Percentiles rank a stretch among this genome's conserved stretches.
Evolutionary conservation across 2,113 vertebrate species (phyloP).

Genomic region (Dendropsophus ebraccatus): DNA sequence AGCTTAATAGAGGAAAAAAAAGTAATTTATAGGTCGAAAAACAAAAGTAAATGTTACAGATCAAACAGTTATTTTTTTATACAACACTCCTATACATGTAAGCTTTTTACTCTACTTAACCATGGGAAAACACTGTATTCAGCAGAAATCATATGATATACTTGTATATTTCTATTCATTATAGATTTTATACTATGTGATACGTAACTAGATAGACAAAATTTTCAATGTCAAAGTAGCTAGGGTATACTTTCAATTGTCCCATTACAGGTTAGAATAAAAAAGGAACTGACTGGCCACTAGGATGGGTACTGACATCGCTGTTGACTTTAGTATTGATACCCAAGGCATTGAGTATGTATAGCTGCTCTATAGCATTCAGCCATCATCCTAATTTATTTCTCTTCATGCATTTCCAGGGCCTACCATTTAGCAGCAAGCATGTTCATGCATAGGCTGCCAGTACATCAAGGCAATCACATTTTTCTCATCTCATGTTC

Average conservation of each 20-base stretch:
- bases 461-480: not conserved
- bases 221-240: not conserved
- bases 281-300: not conserved
- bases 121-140: not conserved
- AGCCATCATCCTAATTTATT: not conserved
- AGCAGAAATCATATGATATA: not conserved
- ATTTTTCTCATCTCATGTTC: constrained; percentile 35
- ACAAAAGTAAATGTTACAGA: not conserved
- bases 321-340: not conserved
- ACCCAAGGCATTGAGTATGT: not conserved
- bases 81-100: not conserved
- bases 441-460: constrained; percentile 7
- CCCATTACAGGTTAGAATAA: not conserved
- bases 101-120: not conserved
- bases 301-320: not conserved
- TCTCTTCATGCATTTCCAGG: not conserved
- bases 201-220: not conserved
- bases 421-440: not conserved
- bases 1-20: not conserved
- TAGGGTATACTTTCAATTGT: not conserved
- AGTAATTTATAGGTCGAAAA: not conserved
- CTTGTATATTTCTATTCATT: not conserved
- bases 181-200: not conserved
- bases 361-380: not conserved
- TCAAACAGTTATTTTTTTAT: not conserved